Conservation (phyloP, 2,888 invertebrate species). For the Eledone cirrhosa region DNA sequence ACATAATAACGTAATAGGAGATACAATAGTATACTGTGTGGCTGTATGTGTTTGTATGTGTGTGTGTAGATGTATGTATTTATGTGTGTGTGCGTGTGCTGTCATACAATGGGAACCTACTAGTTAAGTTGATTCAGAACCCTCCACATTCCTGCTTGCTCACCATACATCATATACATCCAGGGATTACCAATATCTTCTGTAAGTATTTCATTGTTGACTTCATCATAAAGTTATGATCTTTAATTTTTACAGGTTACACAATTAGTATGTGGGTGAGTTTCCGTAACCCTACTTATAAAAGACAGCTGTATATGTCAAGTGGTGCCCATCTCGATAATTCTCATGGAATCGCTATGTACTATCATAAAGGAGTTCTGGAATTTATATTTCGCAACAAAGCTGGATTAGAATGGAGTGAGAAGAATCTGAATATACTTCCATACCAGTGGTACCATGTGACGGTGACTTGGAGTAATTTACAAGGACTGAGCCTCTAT, state of each 20-base stretch:
- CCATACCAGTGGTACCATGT: slow-evolving; percentile 63
- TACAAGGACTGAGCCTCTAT: slow-evolving; percentile 54
- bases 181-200: background rate
- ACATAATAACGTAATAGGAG: no score
- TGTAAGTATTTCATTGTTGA: background rate
- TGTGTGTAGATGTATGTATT: no score
- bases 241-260: slow-evolving; percentile 52
- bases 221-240: background rate
- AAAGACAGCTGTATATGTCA: slow-evolving; percentile 58
- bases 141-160: background rate
- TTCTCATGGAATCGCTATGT: slow-evolving; percentile 64
- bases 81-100: no score
- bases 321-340: slow-evolving; percentile 61
- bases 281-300: slow-evolving; percentile 48
- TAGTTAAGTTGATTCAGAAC: no score
- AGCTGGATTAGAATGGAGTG: slow-evolving; percentile 58
- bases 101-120: no score
- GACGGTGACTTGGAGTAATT: slow-evolving; percentile 55
- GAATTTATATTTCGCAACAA: slow-evolving; percentile 59
- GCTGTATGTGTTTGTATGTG: no score
- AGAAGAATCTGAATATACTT: slow-evolving; percentile 44
- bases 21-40: no score
- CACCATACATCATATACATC: background rate
- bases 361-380: slow-evolving; percentile 55
- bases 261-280: slow-evolving; percentile 62